Conservation (phyloP, 2,113 vertebrate genomes). For the Oryzias javanicus region DNA sequence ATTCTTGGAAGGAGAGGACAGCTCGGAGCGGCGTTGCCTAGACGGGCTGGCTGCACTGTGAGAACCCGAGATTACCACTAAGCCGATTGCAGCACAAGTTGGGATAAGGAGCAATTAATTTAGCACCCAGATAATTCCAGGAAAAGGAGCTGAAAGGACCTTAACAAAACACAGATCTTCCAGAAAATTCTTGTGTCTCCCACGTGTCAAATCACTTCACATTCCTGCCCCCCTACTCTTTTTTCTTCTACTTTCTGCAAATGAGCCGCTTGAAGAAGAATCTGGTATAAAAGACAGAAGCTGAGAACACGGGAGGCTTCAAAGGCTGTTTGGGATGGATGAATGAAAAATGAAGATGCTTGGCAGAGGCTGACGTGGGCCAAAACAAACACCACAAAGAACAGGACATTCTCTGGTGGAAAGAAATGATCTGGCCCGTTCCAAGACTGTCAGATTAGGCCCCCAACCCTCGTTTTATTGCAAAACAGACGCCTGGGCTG, state of each 20-base stretch:
- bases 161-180: conserved; percentile 34
- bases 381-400: conserved; percentile 72
- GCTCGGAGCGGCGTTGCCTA: conserved; percentile 33
- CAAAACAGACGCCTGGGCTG: conserved; percentile 40
- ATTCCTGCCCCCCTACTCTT: conserved; percentile 9
- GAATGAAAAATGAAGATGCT: conserved; percentile 58
- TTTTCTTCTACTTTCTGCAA: conserved; percentile 5
- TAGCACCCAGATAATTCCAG: conserved; percentile 70
- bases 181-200: conserved; percentile 16
- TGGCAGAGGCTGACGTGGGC: conserved; percentile 57
- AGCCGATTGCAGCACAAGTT: conserved; percentile 68
- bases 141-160: conserved; percentile 48
- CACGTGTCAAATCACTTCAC: conserved; percentile 40
- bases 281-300: conserved; percentile 9
- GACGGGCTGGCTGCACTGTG: conserved; percentile 57
- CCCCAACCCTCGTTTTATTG: conserved; percentile 43
- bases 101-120: conserved; percentile 73
- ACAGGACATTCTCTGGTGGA: conserved; percentile 71
- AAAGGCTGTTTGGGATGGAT: conserved; percentile 41
- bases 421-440: conserved; percentile 58
- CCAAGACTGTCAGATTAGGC: conserved; percentile 45
- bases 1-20: conserved; percentile 38
- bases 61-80: conserved; percentile 71
- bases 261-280: conserved; percentile 18
- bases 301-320: conserved; percentile 38